These are phyloP conservation scores for Riptortus pedestris DNA, from an alignment of 1,140 invertebrate genomes.

Conservation along the genomic window DNA sequence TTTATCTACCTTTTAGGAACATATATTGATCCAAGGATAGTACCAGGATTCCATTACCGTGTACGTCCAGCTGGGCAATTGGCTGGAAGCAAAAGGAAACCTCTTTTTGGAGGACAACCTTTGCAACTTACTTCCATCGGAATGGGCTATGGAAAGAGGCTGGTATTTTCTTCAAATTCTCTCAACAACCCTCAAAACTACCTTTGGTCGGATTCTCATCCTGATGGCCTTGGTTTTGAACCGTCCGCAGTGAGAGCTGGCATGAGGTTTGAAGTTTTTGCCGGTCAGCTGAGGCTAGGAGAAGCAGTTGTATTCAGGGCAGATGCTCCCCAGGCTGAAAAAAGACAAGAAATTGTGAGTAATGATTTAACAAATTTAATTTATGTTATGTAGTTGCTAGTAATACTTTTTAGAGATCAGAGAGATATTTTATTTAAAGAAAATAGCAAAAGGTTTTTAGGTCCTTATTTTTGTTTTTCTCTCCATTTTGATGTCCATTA, in stretches of 20 bases:
- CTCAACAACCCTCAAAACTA: conserved; percentile 54
- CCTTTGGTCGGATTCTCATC: conserved; percentile 69
- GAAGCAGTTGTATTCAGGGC: conserved; percentile 51
- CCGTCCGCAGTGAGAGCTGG: conserved; percentile 51
- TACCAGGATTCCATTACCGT: conserved; percentile 61
- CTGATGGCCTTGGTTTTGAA: conserved; percentile 58
- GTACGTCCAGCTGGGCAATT: conserved; percentile 54
- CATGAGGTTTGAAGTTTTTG: conserved; percentile 52
- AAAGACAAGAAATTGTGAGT: conserved; percentile 45
- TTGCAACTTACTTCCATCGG: conserved; percentile 54
- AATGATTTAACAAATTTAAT: neutral
- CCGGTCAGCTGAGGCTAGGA: conserved; percentile 46
- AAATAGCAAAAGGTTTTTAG: too few species aligned
- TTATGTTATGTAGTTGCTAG: too few species aligned
- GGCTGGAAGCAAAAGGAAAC: too few species aligned
- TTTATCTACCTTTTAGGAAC: too few species aligned
- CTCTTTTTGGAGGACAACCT: conserved; percentile 53
- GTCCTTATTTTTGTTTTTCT: too few species aligned
- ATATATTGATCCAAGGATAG: conserved; percentile 60
- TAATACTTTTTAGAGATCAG: too few species aligned
- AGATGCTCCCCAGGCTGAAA: conserved; percentile 50
- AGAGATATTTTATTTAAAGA: too few species aligned
- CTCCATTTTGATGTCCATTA: too few species aligned
- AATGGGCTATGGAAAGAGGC: conserved; percentile 62
- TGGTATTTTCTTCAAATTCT: conserved; percentile 50